These are phyloP conservation scores for Oryzias celebensis DNA, from an alignment of 2,113 vertebrate species.

Conservation along the genomic window DNA sequence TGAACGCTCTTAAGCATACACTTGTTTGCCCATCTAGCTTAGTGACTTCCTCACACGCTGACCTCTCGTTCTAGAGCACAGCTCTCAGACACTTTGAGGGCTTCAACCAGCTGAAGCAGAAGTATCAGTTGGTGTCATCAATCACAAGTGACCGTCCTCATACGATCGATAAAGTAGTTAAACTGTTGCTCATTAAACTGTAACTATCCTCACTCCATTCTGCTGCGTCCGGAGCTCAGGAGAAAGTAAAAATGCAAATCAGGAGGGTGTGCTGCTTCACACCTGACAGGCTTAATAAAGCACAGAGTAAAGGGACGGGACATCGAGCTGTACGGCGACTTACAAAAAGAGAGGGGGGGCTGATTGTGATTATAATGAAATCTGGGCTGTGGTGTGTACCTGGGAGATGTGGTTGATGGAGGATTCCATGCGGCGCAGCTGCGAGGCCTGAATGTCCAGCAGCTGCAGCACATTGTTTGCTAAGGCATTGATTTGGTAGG, in stretches of 20 bases:
- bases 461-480: conserved; percentile 98
- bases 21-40: too few species aligned
- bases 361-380: conserved; percentile 38
- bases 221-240: conserved; percentile 16
- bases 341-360: conserved; percentile 24
- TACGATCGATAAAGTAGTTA: conserved; percentile 18
- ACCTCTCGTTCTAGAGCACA: too few species aligned
- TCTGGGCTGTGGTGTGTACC: conserved; percentile 46
- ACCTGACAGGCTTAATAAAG: conserved; percentile 61
- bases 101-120: not conserved
- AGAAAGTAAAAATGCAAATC: conserved; percentile 38
- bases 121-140: conserved; percentile 1
- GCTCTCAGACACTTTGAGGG: not conserved
- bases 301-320: conserved; percentile 37
- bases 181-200: conserved; percentile 1
- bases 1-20: too few species aligned
- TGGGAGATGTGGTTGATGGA: conserved; percentile 91
- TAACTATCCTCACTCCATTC: conserved; percentile 11
- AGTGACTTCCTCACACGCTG: too few species aligned
- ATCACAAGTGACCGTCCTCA: conserved; percentile 1
- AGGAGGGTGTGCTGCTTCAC: conserved; percentile 55
- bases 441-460: conserved; percentile 97
- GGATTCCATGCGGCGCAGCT: conserved; percentile 98
- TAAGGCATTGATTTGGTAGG: conserved; percentile 99
- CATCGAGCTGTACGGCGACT: conserved; percentile 10